Conservation (phyloP, 2,797 vertebrate genomes). For the Thamnophis elegans region DNA sequence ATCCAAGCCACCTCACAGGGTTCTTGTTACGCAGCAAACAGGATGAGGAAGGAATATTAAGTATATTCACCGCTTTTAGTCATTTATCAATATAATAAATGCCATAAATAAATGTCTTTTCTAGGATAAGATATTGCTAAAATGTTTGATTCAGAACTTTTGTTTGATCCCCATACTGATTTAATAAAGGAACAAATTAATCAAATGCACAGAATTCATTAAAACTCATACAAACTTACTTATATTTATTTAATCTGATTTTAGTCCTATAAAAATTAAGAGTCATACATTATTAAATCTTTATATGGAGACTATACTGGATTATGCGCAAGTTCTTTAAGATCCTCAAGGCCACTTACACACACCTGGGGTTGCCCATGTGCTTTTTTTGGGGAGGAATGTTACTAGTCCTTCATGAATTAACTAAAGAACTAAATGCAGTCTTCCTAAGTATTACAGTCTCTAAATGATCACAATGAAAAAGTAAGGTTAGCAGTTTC, state of each 20-base stretch:
- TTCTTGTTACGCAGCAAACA: background rate
- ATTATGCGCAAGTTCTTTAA: background rate
- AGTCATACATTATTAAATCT: background rate
- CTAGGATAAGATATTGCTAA: background rate
- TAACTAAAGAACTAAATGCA: slow-evolving; percentile 1
- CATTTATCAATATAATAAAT: background rate
- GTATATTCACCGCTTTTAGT: background rate
- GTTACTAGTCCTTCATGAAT: background rate
- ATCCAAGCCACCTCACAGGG: background rate
- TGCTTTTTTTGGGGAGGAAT: background rate
- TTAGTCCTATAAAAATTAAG: background rate
- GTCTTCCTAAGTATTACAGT: slow-evolving; percentile 35
- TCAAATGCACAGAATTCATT: background rate
- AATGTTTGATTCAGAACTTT: background rate
- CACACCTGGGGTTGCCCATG: background rate
- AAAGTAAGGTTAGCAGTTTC: slow-evolving; percentile 72
- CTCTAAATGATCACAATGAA: slow-evolving; percentile 69
- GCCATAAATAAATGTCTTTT: background rate
- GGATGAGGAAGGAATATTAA: background rate
- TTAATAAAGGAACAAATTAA: background rate
- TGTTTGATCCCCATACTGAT: background rate
- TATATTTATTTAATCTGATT: background rate
- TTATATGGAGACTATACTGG: background rate
- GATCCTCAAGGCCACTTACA: background rate
- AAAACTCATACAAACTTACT: background rate